phyloP scores from a whole-genome alignment of 2,113 vertebrate genomes.

The Oreotrochilus melanogaster region DNA sequence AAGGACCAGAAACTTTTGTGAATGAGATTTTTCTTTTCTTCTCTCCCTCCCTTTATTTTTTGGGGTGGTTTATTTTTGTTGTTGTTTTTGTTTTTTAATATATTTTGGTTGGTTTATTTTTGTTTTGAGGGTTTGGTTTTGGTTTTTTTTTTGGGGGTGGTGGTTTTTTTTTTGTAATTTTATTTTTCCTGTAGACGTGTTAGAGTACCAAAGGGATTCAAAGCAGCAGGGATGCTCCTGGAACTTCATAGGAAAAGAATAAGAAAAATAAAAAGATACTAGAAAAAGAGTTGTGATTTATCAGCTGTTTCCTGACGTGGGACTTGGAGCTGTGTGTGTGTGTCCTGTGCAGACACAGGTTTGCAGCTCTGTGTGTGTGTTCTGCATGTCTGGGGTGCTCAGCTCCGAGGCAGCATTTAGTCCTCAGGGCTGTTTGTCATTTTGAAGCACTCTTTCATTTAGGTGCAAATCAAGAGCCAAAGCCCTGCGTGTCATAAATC shows the following conservation, averaged over 20 bases:
- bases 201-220: constrained; percentile 9
- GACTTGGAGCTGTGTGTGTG: background rate
- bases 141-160: too few species aligned
- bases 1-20: background rate
- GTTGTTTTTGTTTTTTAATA: too few species aligned
- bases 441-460: constrained; percentile 56
- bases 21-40: background rate
- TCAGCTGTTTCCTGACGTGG: background rate
- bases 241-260: background rate
- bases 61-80: too few species aligned
- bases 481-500: background rate
- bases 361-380: background rate
- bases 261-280: background rate
- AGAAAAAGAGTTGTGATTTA: background rate
- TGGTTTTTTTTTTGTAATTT: too few species aligned
- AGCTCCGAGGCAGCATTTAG: constrained; percentile 53
- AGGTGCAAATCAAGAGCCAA: constrained; percentile 61
- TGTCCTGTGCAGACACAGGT: background rate
- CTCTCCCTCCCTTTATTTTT: background rate
- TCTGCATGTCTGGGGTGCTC: constrained; percentile 29
- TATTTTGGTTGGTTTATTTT: background rate
- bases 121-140: too few species aligned
- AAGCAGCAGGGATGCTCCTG: constrained; percentile 32
- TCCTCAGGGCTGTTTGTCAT: constrained; percentile 47
- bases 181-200: background rate